Conservation (phyloP, 2,113 vertebrate species). For the Promerops cafer region DNA sequence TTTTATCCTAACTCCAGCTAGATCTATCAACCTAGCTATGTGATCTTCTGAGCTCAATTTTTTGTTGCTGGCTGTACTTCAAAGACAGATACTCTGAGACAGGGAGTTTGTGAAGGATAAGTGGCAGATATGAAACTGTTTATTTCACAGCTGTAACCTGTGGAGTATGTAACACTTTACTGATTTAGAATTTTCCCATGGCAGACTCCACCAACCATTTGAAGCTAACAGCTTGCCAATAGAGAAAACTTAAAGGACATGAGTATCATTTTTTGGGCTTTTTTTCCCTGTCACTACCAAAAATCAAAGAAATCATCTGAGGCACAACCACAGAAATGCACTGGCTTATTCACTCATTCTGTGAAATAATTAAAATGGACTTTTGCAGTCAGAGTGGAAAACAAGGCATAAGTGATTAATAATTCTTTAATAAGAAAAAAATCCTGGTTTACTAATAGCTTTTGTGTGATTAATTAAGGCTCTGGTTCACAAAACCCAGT, state of each 20-base stretch:
- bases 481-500: background rate
- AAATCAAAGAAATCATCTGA: background rate
- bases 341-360: background rate
- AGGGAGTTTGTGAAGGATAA: background rate
- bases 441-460: background rate
- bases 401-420: background rate
- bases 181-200: background rate
- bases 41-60: background rate
- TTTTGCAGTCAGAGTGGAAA: background rate
- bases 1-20: background rate
- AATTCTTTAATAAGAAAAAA: background rate
- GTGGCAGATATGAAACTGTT: background rate
- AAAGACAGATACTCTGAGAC: background rate
- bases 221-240: background rate
- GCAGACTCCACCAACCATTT: background rate
- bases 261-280: background rate
- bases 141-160: background rate
- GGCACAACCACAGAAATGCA: background rate
- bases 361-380: conserved; percentile 17
- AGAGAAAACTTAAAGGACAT: background rate
- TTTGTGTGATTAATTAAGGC: background rate
- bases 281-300: background rate
- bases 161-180: background rate
- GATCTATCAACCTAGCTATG: background rate
- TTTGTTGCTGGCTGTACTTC: background rate